Evolutionary conservation across 35 echinoderm and acorn worm genomes (phyloP).

Genomic region (Lytechinus variegatus): DNA sequence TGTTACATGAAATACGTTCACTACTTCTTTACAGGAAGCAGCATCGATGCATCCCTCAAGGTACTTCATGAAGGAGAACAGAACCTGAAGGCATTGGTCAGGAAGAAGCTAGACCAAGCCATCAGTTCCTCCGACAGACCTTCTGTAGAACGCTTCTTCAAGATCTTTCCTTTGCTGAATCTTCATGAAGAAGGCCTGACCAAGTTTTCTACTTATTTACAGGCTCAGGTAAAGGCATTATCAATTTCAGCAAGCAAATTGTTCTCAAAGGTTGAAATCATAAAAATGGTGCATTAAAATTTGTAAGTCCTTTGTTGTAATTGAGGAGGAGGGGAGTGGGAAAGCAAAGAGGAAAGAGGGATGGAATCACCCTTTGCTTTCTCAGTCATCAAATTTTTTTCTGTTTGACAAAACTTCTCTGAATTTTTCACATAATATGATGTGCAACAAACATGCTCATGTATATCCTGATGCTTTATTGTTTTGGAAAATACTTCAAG

Average conservation of each 20-base stretch:
- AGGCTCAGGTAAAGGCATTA: conserved; percentile 71
- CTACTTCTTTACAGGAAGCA: conserved; percentile 64
- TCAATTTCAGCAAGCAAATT: not conserved
- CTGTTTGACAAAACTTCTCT: no score
- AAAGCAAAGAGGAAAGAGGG: no score
- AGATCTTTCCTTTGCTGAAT: conserved; percentile 88
- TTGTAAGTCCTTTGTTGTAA: no score
- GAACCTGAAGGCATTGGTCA: conserved; percentile 79
- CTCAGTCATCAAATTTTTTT: no score
- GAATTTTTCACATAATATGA: no score
- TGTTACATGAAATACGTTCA: not conserved
- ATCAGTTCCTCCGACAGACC: conserved; percentile 75
- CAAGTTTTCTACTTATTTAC: conserved; percentile 90
- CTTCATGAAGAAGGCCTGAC: conserved; percentile 77
- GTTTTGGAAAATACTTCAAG: no score
- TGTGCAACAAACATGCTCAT: no score
- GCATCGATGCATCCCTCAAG: conserved; percentile 80
- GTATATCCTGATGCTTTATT: no score
- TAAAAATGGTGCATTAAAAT: no score
- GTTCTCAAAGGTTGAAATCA: no score
- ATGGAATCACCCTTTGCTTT: no score
- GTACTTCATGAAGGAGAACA: conserved; percentile 89
- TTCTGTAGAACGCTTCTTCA: conserved; percentile 97
- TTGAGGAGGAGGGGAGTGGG: no score
- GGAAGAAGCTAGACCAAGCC: conserved; percentile 88